Conservation (phyloP, 1,140 invertebrate genomes). For the Drosophila pachea region DNA sequence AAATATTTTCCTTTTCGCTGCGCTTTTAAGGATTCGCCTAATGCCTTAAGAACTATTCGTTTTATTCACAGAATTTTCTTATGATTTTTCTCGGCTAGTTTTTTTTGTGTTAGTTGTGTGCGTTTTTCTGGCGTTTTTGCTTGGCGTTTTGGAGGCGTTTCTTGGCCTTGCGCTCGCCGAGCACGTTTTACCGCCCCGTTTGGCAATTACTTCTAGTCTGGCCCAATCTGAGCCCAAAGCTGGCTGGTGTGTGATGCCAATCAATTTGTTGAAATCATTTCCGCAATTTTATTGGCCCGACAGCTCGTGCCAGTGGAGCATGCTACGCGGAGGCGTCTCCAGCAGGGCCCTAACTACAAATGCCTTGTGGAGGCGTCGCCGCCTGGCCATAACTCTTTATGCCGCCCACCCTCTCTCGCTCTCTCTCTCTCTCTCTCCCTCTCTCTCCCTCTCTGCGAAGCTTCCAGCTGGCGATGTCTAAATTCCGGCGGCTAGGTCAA, state of each 20-base stretch:
- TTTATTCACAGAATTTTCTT: neutral
- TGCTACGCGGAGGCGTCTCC: conserved; percentile 49
- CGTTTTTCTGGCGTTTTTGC: conserved; percentile 15
- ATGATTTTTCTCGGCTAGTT: neutral
- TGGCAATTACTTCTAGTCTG: conserved; percentile 44
- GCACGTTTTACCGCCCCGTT: conserved; percentile 37
- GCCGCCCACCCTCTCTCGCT: neutral
- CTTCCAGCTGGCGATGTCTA: conserved; percentile 54
- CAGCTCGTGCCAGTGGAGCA: conserved; percentile 59
- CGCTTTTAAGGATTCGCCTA: neutral
- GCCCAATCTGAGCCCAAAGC: neutral
- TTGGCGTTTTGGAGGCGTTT: neutral
- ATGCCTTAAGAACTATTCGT: neutral
- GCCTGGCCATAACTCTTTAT: conserved; percentile 59
- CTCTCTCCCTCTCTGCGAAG: neutral
- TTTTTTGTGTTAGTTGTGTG: too few relatives aligned
- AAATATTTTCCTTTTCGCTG: neutral
- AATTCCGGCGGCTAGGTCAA: conserved; percentile 72
- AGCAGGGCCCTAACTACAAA: conserved; percentile 33
- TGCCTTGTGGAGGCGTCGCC: conserved; percentile 39
- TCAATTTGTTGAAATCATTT: conserved; percentile 76
- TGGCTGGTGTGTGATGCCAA: conserved; percentile 47
- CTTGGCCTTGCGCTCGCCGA: neutral
- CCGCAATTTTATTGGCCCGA: conserved; percentile 70
- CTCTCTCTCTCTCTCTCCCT: too few relatives aligned